Evolutionary conservation across 1,140 invertebrate genomes (phyloP).

Genomic region (Zaprionus tsacasi): DNA sequence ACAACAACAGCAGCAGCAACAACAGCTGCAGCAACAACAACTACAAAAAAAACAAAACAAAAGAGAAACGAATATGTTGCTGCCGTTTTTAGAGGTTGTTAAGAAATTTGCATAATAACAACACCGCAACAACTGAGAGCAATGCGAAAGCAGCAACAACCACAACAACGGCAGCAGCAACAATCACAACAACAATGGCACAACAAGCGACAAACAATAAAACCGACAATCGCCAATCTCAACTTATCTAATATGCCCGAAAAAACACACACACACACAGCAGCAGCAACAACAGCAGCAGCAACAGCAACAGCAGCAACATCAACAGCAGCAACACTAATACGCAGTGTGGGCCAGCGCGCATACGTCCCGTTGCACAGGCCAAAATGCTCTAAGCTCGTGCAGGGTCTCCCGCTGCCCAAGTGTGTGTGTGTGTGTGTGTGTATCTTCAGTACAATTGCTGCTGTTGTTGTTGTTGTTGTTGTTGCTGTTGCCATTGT

Average conservation of each 20-base stretch:
- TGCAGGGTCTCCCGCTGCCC: background rate
- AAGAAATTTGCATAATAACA: slow-evolving; percentile 73
- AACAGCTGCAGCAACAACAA: background rate
- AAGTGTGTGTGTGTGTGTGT: background rate
- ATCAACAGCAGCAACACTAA: slow-evolving; percentile 11
- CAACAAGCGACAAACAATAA: slow-evolving; percentile 49
- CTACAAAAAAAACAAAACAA: background rate
- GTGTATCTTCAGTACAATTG: slow-evolving; percentile 19
- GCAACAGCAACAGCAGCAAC: slow-evolving; percentile 13
- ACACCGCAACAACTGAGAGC: slow-evolving; percentile 21
- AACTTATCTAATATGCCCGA: slow-evolving; percentile 48
- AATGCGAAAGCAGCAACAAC: slow-evolving; percentile 9
- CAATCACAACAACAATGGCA: slow-evolving; percentile 54
- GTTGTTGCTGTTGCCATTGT: background rate
- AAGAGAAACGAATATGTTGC: slow-evolving; percentile 29
- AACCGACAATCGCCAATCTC: slow-evolving; percentile 61
- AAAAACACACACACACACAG: slow-evolving; percentile 27
- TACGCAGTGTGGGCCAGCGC: slow-evolving; percentile 30
- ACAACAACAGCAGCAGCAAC: background rate
- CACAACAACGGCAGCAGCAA: slow-evolving; percentile 18
- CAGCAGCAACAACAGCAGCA: background rate
- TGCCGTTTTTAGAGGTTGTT: slow-evolving; percentile 58
- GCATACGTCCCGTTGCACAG: slow-evolving; percentile 52
- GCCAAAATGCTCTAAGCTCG: slow-evolving; percentile 15
- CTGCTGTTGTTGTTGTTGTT: background rate